Conservation (phyloP, 2,888 invertebrate species). For the Clepsis dumicolana region DNA sequence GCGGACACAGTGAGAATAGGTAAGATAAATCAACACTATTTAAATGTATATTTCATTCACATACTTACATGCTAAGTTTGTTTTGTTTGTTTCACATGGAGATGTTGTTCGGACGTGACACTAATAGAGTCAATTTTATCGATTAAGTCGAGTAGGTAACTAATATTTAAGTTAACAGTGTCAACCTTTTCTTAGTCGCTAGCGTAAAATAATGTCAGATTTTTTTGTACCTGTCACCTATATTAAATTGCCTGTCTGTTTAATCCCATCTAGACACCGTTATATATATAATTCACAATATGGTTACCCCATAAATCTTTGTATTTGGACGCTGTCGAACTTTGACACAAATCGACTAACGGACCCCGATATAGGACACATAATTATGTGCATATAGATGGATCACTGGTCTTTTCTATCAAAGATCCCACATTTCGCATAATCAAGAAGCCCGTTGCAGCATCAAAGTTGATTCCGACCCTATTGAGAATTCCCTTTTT, state of each 20-base stretch:
- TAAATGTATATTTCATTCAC: neutral
- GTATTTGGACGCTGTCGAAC: neutral
- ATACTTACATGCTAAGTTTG: neutral
- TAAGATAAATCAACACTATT: conserved; percentile 54
- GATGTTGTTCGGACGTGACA: neutral
- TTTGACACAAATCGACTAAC: conserved; percentile 24
- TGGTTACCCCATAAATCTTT: neutral
- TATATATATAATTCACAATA: neutral
- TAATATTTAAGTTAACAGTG: too few relatives aligned
- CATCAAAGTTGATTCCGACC: conserved; percentile 10
- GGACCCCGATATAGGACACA: conserved; percentile 21
- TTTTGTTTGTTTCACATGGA: neutral
- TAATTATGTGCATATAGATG: conserved; percentile 31
- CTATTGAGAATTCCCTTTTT: conserved; percentile 34
- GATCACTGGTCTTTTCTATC: conserved; percentile 11
- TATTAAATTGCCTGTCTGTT: neutral
- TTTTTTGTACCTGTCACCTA: neutral
- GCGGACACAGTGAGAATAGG: conserved; percentile 57
- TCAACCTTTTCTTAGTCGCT: neutral
- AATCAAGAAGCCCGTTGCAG: conserved; percentile 23
- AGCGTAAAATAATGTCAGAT: neutral
- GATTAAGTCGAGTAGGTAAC: too few relatives aligned
- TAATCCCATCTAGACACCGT: neutral
- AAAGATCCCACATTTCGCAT: conserved; percentile 4
- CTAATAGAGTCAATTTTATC: too few relatives aligned